Base-by-base conservation (phyloP, 64 coral and sea anemone species). In the Porites lutea region DNA sequence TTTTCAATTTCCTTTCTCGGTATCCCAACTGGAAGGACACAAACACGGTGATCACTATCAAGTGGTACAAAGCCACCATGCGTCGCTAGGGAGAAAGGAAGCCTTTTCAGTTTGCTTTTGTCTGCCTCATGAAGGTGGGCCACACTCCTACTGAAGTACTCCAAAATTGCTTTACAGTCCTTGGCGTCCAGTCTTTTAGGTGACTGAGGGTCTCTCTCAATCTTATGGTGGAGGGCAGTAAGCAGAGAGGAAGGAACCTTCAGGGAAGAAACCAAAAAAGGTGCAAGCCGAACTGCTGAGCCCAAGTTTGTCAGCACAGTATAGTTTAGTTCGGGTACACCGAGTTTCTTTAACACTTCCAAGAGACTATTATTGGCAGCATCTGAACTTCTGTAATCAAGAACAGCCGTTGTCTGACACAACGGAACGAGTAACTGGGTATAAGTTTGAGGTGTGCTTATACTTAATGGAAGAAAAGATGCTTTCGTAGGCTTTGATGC, bases 81-180 rank as follows among this genome's bases (percentile, higher is more conserved):
- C 4, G 82, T 85, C 5, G 89, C 71, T 47, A 58, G 27, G 70
- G 63, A 85, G 6, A 92, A 75, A 9, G 89, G 89, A 51, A 92
- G 79, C 8, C 14, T 61, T 55, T 74, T 84, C 65, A 92, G 21
- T 8, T 9, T 64, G 2, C 53, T 5, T 27, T 3, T 59, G 47
- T 53, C 66, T 8, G 54, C 12, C 15, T 44, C 8, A 8, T 44
- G 13, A 52, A 92, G 65, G n/a, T 2, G 16, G 3, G 4, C 46
- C 48, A 91, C 51, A 53, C 49, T 55, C 6, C 49, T 59, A 18
- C 18, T 83, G 51, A 91, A 91, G 27, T 83, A 91, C 52, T 71
- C 22, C 52, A 91, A 45, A 1, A 91, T 23, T 7, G 12, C 50
- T 83, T 13, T 8, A 50, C 64, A 91, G 10, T 69, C 78, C 43